phyloP scores from a whole-genome alignment of 1,140 invertebrate species.

The Sipha flava region DNA sequence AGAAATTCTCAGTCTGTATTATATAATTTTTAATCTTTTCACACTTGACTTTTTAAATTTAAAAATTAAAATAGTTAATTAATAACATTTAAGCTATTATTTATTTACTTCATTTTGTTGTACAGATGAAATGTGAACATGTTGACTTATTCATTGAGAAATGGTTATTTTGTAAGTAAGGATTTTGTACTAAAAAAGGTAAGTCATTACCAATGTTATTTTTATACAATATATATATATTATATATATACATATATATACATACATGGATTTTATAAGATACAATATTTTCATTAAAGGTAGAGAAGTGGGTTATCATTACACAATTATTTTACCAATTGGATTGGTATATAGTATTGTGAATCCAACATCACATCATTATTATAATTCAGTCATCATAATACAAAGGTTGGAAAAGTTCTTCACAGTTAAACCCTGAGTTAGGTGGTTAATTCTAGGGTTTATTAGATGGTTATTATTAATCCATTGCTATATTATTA shows the following conservation, averaged over 20 bases:
- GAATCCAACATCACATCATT: not conserved
- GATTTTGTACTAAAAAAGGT: no score
- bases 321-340: slow-evolving; percentile 7
- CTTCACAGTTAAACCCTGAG: not conserved
- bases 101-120: no score
- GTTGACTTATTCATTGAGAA: no score
- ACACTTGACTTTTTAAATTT: no score
- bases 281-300: slow-evolving; percentile 9
- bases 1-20: no score
- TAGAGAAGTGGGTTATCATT: slow-evolving; percentile 5
- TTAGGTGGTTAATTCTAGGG: slow-evolving; percentile 12
- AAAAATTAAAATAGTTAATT: no score
- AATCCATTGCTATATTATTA: not conserved
- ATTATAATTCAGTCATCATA: not conserved
- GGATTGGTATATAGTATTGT: slow-evolving; percentile 12
- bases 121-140: no score
- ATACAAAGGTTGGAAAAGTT: not conserved
- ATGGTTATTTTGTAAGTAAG: no score
- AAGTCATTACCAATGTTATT: not conserved
- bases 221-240: not conserved
- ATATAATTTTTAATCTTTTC: no score
- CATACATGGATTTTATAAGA: slow-evolving; percentile 5
- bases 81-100: no score
- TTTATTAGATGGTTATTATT: not conserved
- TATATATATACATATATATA: no score